Conservation (phyloP, 92 coral and sea anemone species). For the Zoanthus gigantus region DNA sequence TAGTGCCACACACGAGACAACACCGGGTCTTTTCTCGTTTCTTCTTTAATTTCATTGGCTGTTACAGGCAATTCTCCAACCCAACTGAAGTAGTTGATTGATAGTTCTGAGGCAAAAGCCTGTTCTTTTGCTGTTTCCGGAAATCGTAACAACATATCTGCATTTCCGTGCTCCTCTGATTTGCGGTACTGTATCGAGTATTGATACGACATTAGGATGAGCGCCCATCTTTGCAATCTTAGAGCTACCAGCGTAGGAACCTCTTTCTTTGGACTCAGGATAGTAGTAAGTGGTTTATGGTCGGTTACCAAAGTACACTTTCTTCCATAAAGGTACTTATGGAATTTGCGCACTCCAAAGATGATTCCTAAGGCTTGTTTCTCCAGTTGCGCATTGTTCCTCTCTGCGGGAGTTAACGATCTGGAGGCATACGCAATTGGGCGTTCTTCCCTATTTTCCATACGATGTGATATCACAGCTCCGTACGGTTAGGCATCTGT, state of each 20-base stretch:
- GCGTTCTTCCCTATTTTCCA: too few species aligned
- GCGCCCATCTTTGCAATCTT: too few species aligned
- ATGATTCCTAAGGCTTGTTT: too few species aligned
- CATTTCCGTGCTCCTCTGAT: conserved; percentile 53
- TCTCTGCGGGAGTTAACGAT: too few species aligned
- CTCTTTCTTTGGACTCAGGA: conserved; percentile 43
- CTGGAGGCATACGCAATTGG: too few species aligned
- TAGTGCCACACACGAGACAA: conserved; percentile 29
- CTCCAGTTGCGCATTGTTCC: too few species aligned
- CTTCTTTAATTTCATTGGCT: conserved; percentile 42
- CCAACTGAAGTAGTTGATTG: conserved; percentile 24
- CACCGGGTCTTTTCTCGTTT: conserved; percentile 2
- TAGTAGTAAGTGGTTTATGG: not conserved
- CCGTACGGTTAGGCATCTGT: too few species aligned
- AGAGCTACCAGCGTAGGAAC: conserved; percentile 48
- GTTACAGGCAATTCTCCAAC: conserved; percentile 54
- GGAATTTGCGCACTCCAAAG: too few species aligned
- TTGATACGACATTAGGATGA: conserved; percentile 43
- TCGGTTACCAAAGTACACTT: too few species aligned
- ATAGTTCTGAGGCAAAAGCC: conserved; percentile 3
- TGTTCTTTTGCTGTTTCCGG: conserved; percentile 30
- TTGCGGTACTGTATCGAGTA: conserved; percentile 63
- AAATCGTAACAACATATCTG: conserved; percentile 60
- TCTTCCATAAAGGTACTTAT: too few species aligned
- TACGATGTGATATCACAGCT: too few species aligned